phyloP scores from a whole-genome alignment of 1,140 invertebrate species.

The Heliothis subflexa region DNA sequence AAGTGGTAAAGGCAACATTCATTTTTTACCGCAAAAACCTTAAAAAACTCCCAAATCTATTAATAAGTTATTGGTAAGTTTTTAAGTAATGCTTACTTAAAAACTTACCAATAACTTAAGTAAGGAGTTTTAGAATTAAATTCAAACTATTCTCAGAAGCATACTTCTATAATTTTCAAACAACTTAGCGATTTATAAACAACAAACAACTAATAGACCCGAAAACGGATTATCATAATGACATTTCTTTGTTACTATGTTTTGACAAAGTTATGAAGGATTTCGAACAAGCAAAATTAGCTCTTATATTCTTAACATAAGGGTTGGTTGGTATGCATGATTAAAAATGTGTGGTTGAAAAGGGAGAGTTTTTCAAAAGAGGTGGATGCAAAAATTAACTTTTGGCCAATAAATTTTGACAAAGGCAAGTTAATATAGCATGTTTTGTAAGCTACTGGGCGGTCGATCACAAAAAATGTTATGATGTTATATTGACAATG shows the following conservation, averaged over 20 bases:
- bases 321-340: not conserved
- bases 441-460: slow-evolving; percentile 67
- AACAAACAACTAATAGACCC: slow-evolving; percentile 58
- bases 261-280: slow-evolving; percentile 31
- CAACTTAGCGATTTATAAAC: slow-evolving; percentile 56
- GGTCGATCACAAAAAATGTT: slow-evolving; percentile 62
- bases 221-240: slow-evolving; percentile 69
- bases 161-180: slow-evolving; percentile 24
- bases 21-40: slow-evolving; percentile 7
- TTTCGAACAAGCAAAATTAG: slow-evolving; percentile 3
- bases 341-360: not conserved
- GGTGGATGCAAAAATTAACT: slow-evolving; percentile 61
- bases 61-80: no score
- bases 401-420: slow-evolving; percentile 70
- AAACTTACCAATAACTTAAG: slow-evolving; percentile 35
- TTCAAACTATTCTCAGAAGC: slow-evolving; percentile 41
- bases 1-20: not conserved
- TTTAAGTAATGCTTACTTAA: not conserved
- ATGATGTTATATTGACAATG: slow-evolving; percentile 57
- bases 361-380: slow-evolving; percentile 50
- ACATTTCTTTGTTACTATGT: slow-evolving; percentile 65
- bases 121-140: slow-evolving; percentile 46
- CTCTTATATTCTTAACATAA: not conserved
- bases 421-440: slow-evolving; percentile 61
- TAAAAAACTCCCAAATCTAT: no score